These are phyloP conservation scores for Euzetes globulus DNA, from an alignment of 2,888 invertebrate genomes.

Conservation along the genomic window DNA sequence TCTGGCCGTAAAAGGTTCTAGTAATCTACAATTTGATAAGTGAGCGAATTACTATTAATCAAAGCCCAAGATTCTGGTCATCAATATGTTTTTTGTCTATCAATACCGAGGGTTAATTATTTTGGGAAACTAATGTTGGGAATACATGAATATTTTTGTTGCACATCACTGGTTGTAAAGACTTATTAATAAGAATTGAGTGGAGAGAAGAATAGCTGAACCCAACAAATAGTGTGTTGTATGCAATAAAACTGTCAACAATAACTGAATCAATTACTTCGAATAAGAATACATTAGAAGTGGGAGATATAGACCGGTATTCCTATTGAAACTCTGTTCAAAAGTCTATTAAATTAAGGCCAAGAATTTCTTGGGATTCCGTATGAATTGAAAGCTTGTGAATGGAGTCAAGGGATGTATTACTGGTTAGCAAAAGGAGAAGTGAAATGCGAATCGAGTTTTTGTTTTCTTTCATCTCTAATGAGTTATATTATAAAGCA, in stretches of 20 bases:
- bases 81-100: too few species aligned
- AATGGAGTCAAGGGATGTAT: not conserved
- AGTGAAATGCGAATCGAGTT: not conserved
- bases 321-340: not conserved
- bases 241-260: not conserved
- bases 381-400: not conserved
- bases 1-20: too few species aligned
- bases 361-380: constrained; percentile 8
- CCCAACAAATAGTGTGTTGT: not conserved
- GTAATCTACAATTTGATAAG: too few species aligned
- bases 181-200: not conserved
- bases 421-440: not conserved
- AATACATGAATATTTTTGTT: too few species aligned
- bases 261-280: not conserved
- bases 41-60: too few species aligned
- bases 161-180: too few species aligned
- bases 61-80: too few species aligned
- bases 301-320: not conserved
- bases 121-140: too few species aligned
- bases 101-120: too few species aligned
- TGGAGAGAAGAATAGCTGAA: not conserved
- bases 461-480: not conserved
- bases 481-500: too few species aligned
- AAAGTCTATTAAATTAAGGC: not conserved
- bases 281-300: not conserved